Conservation (phyloP, 1,140 invertebrate genomes). For the honey bee (Apis mellifera) region Amel_HAv3.1 CM009940.2:7718501-7719000, state of each 20-base stretch:
- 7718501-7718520: slow-evolving; percentile 49
- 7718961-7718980: neutral
- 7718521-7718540: slow-evolving; percentile 31
- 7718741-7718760: slow-evolving; percentile 52
- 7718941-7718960: slow-evolving; percentile 21
- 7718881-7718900: neutral
- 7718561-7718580: neutral
- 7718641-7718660: slow-evolving; percentile 65
- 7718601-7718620: slow-evolving; percentile 57
- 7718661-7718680: slow-evolving; percentile 69
- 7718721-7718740: slow-evolving; percentile 41
- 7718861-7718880: neutral
- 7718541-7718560: neutral
- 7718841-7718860: neutral
- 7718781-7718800: slow-evolving; percentile 65
- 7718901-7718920: neutral
- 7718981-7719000: neutral
- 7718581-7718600: neutral
- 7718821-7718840: slow-evolving; percentile 61
- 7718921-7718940: neutral
- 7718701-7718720: slow-evolving; percentile 55
- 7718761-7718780: slow-evolving; percentile 64
- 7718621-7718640: slow-evolving; percentile 56
- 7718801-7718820: slow-evolving; percentile 63
- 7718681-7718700: slow-evolving; percentile 61